These are phyloP conservation scores for Enteromius unitaeniatus DNA, from an alignment of 2,797 vertebrate genomes.

Conservation along the genomic window DNA sequence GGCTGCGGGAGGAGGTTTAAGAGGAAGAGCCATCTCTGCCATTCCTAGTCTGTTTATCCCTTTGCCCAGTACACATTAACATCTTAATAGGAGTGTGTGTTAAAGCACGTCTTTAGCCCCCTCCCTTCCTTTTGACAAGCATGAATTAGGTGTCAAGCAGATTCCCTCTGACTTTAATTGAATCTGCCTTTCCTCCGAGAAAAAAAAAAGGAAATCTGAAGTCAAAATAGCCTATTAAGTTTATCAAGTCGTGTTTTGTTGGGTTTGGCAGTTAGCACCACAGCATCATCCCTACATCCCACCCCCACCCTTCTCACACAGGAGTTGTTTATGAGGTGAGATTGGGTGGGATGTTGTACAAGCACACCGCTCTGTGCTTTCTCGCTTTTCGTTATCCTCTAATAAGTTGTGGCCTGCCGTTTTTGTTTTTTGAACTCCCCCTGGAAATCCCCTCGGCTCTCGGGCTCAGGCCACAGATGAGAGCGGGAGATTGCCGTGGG, in stretches of 20 bases:
- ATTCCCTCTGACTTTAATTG: conserved; percentile 94
- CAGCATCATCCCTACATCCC: conserved; percentile 35
- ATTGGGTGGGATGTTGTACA: conserved; percentile 65
- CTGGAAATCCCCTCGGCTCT: conserved; percentile 66
- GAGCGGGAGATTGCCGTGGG: conserved; percentile 66
- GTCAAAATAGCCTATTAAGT: conserved; percentile 92
- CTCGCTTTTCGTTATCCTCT: conserved; percentile 70
- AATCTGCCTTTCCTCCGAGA: conserved; percentile 85
- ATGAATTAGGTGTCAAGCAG: conserved; percentile 93
- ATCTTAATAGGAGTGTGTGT: conserved; percentile 89
- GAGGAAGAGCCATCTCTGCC: conserved; percentile 52
- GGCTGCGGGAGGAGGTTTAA: conserved; percentile 32
- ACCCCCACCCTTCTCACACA: conserved; percentile 48
- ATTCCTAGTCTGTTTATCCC: conserved; percentile 57
- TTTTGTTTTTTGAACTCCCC: conserved; percentile 66
- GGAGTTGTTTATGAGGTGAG: conserved; percentile 65
- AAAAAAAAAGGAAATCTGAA: conserved; percentile 88
- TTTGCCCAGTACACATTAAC: conserved; percentile 82
- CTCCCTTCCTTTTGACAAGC: conserved; percentile 81
- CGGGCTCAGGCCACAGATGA: conserved; percentile 64
- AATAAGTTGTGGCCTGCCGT: conserved; percentile 69
- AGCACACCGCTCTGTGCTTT: conserved; percentile 63
- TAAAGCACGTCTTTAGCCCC: conserved; percentile 81
- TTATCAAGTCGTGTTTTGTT: conserved; percentile 89
- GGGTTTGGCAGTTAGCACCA: conserved; percentile 70